Conservation (phyloP, 2,888 invertebrate species). For the Ernsta delagoae region DNA sequence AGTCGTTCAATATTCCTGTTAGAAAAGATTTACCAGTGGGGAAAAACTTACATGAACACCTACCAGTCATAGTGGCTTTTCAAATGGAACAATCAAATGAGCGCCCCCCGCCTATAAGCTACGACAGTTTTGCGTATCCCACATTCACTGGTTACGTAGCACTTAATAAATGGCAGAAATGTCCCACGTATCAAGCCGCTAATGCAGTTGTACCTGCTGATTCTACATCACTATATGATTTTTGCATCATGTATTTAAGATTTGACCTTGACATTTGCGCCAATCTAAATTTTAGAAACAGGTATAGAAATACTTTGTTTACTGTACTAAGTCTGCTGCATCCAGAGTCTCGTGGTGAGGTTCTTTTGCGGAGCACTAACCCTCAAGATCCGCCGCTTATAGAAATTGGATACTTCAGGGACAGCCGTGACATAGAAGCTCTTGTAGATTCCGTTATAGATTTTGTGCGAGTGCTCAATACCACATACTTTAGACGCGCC, state of each 20-base stretch:
- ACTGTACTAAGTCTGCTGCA: slow-evolving; percentile 44
- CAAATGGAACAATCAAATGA: slow-evolving; percentile 38
- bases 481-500: slow-evolving; percentile 49
- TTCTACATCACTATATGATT: slow-evolving; percentile 42
- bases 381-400: slow-evolving; percentile 50
- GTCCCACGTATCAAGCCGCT: slow-evolving; percentile 50
- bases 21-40: slow-evolving; percentile 56
- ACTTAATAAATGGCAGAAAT: slow-evolving; percentile 42
- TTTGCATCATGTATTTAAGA: slow-evolving; percentile 48
- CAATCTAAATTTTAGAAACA: slow-evolving; percentile 40
- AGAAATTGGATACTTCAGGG: slow-evolving; percentile 43
- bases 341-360: slow-evolving; percentile 50
- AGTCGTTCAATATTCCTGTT: slow-evolving; percentile 48
- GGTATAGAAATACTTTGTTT: slow-evolving; percentile 42
- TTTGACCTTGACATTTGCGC: slow-evolving; percentile 49
- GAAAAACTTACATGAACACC: slow-evolving; percentile 53
- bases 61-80: slow-evolving; percentile 36
- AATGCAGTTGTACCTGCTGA: slow-evolving; percentile 45
- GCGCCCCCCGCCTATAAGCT: slow-evolving; percentile 29
- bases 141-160: slow-evolving; percentile 44
- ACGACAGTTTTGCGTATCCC: slow-evolving; percentile 45
- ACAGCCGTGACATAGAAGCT: slow-evolving; percentile 49
- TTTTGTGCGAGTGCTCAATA: slow-evolving; percentile 49
- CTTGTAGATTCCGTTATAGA: slow-evolving; percentile 48
- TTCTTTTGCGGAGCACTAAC: slow-evolving; percentile 48